These are phyloP conservation scores for Brachionus koreanus DNA, from an alignment of 1,140 invertebrate genomes.

Conservation along the genomic window DNA sequence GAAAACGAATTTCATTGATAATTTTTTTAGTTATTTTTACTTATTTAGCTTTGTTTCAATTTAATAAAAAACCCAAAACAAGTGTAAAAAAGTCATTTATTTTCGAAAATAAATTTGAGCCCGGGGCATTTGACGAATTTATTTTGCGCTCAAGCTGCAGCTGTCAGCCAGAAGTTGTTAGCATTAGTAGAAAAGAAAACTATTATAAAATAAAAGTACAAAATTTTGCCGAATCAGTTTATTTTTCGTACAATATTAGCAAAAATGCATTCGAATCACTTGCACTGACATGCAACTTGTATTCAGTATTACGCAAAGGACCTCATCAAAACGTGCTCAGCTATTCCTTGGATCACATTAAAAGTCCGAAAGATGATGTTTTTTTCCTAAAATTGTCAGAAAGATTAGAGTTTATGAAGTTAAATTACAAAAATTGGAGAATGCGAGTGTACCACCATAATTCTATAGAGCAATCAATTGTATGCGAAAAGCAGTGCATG, in stretches of 20 bases:
- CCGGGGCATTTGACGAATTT: not conserved
- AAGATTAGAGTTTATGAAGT: not conserved
- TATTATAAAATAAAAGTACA: not conserved
- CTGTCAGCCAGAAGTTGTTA: not conserved
- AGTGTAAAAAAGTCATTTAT: not conserved
- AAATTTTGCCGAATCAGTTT: not conserved
- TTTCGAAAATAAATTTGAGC: not conserved
- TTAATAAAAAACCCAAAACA: not conserved
- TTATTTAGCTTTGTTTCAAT: not conserved
- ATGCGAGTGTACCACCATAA: conserved; percentile 23
- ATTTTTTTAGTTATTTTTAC: not conserved
- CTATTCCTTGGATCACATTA: not conserved
- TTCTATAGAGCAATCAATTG: not conserved
- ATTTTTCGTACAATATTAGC: not conserved
- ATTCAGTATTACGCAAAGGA: conserved; percentile 15
- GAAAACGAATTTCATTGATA: not conserved
- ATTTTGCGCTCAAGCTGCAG: not conserved
- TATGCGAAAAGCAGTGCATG: conserved; percentile 12
- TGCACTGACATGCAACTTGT: conserved; percentile 7
- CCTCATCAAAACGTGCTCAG: conserved; percentile 16
- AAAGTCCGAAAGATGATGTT: not conserved
- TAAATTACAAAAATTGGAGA: conserved; percentile 29
- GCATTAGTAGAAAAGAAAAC: not conserved
- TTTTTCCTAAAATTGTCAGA: not conserved
- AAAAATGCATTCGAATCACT: conserved; percentile 18